Evolutionary conservation across 2,797 vertebrate species (phyloP).

Genomic region (Mionectes olivaceus): DNA sequence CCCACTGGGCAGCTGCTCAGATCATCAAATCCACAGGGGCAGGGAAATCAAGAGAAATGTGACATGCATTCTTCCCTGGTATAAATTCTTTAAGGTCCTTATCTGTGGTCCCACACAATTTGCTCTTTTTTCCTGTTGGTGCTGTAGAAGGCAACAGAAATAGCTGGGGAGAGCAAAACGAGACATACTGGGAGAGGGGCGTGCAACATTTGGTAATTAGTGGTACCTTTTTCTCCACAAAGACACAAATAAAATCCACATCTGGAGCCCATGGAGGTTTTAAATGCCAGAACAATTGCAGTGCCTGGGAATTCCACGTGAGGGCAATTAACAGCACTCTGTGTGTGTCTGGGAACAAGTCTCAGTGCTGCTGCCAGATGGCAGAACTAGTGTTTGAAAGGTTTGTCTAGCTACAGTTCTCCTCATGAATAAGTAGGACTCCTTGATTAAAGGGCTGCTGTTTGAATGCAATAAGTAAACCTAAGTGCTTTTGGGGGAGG

Average conservation of each 20-base stretch:
- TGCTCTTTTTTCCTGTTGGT: neutral
- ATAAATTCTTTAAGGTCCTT: slow-evolving; percentile 5
- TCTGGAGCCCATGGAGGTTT: slow-evolving; percentile 25
- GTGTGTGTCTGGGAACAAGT: slow-evolving; percentile 31
- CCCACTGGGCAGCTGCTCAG: neutral
- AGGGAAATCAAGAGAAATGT: neutral
- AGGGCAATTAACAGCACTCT: slow-evolving; percentile 46
- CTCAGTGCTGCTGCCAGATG: slow-evolving; percentile 59
- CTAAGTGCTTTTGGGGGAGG: neutral
- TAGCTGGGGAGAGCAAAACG: neutral
- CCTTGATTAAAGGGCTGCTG: slow-evolving; percentile 62
- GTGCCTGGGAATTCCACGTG: slow-evolving; percentile 61
- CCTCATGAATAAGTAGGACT: slow-evolving; percentile 53
- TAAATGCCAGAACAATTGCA: slow-evolving; percentile 54
- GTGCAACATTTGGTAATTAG: neutral
- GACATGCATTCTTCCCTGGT: neutral
- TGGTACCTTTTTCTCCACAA: neutral
- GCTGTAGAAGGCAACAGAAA: neutral
- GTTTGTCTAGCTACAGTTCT: slow-evolving; percentile 42
- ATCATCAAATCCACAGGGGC: neutral
- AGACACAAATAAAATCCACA: slow-evolving; percentile 1
- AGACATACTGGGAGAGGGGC: neutral
- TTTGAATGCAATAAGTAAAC: slow-evolving; percentile 46
- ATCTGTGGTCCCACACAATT: neutral
- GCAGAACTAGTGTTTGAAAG: slow-evolving; percentile 52